Base-by-base conservation (phyloP, 53 echinoderm and acorn worm species). In the Arbacia lixula region DNA sequence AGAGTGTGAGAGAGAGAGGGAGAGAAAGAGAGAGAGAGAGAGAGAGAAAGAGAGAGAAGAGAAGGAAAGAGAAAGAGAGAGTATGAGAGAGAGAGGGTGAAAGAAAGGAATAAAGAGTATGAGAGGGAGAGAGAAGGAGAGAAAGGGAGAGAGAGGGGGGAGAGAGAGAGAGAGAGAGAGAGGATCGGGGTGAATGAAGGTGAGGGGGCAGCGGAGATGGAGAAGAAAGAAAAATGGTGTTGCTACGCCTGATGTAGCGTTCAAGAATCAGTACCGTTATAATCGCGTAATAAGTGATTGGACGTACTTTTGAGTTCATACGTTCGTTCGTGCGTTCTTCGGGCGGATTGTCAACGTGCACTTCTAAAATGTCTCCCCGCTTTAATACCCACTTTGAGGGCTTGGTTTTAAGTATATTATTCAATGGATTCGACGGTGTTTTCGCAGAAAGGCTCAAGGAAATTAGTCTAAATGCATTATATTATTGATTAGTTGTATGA, bases 201-300 rank as follows among this genome's bases (percentile, higher is more conserved):
- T 33, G 17, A 66, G 9, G 11, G 56, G 26, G 29, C 29, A 2
- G 31, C 29, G 32, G 12, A 69, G 54, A 74, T 21, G n/a, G 32
- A 30, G 53, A 9, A 29, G 37, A 34, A 37, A 24, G 11, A 25
- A 32, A 33, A 33, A n/a, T n/a, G n/a, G n/a, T n/a, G n/a, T n/a
- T n/a, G n/a, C n/a, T n/a, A n/a, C n/a, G 69, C 43, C 28, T 69
- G 69, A 52, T 53, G 52, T 53, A 50, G 74, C 74, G 74, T 74
- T 74, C 74, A 74, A 52, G 34, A 74, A 74, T 74, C 74, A 74
- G 53, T 20, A 52, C 33, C 46, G 74, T 52, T 50, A 74, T 74
- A 74, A 53, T 53, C 52, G 33, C 19, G 46, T 69, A 69, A 69
- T 69, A 69, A 69, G 74, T 74, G 74, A 74, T 34, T 43, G 74